Percentiles rank a stretch among this genome's conserved stretches.
These are phyloP conservation scores for Carassius gibelio DNA, from an alignment of 2,113 vertebrate genomes.

Conservation along the genomic window DNA sequence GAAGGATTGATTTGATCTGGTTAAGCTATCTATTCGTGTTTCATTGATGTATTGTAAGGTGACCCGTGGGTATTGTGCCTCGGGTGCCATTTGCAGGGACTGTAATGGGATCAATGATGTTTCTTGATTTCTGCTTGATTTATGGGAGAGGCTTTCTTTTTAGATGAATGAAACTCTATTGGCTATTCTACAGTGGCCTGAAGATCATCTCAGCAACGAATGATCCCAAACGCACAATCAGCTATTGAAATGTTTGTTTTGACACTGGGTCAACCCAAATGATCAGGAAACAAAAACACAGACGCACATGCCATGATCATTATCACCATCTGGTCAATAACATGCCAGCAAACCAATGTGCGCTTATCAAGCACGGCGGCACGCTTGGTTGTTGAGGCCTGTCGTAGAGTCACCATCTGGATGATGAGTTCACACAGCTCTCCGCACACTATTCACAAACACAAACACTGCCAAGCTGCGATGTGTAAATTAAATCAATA, in stretches of 20 bases:
- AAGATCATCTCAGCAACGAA: slow-evolving; percentile 1
- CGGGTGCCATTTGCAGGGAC: slow-evolving; percentile 13
- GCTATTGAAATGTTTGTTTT: slow-evolving; percentile 17
- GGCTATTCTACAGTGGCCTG: not conserved
- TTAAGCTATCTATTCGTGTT: not conserved
- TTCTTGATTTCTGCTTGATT: slow-evolving; percentile 61
- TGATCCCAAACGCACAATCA: not conserved
- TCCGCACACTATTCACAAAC: slow-evolving; percentile 9
- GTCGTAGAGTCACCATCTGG: slow-evolving; percentile 36
- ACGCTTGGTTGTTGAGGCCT: not conserved
- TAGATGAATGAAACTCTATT: slow-evolving; percentile 14
- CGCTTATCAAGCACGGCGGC: slow-evolving; percentile 16
- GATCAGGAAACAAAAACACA: slow-evolving; percentile 27
- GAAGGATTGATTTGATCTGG: not conserved
- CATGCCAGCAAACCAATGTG: slow-evolving; percentile 9
- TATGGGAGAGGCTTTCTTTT: slow-evolving; percentile 50
- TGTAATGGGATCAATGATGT: slow-evolving; percentile 53
- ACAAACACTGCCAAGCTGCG: slow-evolving; percentile 13
- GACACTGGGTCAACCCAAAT: slow-evolving; percentile 30
- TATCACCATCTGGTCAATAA: slow-evolving; percentile 43
- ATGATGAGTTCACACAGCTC: slow-evolving; percentile 27
- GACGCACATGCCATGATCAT: not conserved
- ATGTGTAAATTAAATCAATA: slow-evolving; percentile 39
- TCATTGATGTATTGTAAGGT: slow-evolving; percentile 42
- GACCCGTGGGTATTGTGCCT: slow-evolving; percentile 3